Percentiles rank a stretch among this genome's conserved stretches.
These are phyloP conservation scores for Dynastes grantii DNA, from an alignment of 2,888 invertebrate species.

Conservation along the genomic window DNA sequence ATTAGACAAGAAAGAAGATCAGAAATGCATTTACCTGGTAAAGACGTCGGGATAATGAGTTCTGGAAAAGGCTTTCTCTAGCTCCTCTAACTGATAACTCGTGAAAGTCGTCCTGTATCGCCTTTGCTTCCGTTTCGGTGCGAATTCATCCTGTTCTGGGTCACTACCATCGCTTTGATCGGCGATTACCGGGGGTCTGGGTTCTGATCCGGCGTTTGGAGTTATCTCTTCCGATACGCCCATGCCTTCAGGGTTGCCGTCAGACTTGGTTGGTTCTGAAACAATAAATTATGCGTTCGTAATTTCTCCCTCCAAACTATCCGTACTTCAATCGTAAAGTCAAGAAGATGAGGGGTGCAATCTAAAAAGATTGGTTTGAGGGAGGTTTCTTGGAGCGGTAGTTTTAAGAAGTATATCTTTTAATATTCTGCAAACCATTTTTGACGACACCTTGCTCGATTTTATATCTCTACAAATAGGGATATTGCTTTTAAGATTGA, in stretches of 20 bases:
- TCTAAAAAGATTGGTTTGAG: too few relatives aligned
- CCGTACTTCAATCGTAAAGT: too few relatives aligned
- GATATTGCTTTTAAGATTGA: too few relatives aligned
- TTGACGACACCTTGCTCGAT: too few relatives aligned
- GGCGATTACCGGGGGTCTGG: constrained; percentile 55
- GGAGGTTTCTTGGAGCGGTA: too few relatives aligned
- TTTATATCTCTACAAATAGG: too few relatives aligned
- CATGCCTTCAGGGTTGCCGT: constrained; percentile 67
- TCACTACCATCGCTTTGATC: constrained; percentile 74
- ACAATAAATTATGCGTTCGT: constrained; percentile 46
- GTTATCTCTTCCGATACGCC: constrained; percentile 69
- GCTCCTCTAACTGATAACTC: constrained; percentile 94
- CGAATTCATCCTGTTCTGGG: constrained; percentile 80
- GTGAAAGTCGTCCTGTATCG: constrained; percentile 96
- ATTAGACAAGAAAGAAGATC: too few relatives aligned
- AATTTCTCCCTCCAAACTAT: too few relatives aligned
- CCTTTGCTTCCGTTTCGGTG: constrained; percentile 91
- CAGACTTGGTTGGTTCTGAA: constrained; percentile 67
- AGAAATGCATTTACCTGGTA: constrained; percentile 80
- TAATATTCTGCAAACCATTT: too few relatives aligned
- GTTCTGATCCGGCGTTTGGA: constrained; percentile 63
- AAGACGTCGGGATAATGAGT: constrained; percentile 99
- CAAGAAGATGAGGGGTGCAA: too few relatives aligned
- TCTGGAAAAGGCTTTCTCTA: constrained; percentile 97
- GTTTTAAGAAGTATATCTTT: too few relatives aligned